phyloP scores from a whole-genome alignment of 2,888 invertebrate species.

The Malthinus seriepunctatus region DNA sequence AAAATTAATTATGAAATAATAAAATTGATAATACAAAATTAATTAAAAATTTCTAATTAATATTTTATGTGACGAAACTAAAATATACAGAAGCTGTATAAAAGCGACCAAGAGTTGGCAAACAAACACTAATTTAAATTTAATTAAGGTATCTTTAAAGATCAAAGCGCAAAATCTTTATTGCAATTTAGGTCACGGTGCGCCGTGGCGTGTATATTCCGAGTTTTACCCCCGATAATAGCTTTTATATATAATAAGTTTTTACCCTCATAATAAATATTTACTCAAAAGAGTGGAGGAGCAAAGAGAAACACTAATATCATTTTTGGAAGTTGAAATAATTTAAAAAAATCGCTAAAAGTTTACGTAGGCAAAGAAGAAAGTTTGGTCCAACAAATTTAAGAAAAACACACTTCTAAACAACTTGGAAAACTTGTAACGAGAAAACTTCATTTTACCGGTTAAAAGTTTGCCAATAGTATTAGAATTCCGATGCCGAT shows the following conservation, averaged over 20 bases:
- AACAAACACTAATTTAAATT: not conserved
- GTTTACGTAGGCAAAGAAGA: constrained; percentile 12
- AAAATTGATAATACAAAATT: too few relatives aligned
- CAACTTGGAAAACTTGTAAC: constrained; percentile 42
- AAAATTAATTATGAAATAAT: too few relatives aligned
- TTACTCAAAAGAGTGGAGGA: not conserved
- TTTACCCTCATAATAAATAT: constrained; percentile 14
- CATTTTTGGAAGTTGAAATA: constrained; percentile 5
- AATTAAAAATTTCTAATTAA: too few relatives aligned
- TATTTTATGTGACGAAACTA: too few relatives aligned
- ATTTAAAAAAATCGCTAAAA: constrained; percentile 15
- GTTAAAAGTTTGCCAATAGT: constrained; percentile 40
- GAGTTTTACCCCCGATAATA: constrained; percentile 15
- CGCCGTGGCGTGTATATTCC: constrained; percentile 1
- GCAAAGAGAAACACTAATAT: not conserved
- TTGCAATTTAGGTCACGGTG: constrained; percentile 19
- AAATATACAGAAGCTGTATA: too few relatives aligned
- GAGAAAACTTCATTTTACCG: constrained; percentile 46
- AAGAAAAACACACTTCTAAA: constrained; percentile 42
- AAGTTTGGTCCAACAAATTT: constrained; percentile 36
- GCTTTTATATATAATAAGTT: constrained; percentile 25
- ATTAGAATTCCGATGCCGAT: constrained; percentile 39
- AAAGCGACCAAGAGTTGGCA: not conserved
- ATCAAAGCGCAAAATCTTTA: constrained; percentile 5
- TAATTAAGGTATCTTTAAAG: constrained; percentile 1